Percentiles rank a stretch among this genome's conserved stretches.
phyloP scores from a whole-genome alignment of 1,140 invertebrate genomes.

The Coenobita brevimanus region DNA sequence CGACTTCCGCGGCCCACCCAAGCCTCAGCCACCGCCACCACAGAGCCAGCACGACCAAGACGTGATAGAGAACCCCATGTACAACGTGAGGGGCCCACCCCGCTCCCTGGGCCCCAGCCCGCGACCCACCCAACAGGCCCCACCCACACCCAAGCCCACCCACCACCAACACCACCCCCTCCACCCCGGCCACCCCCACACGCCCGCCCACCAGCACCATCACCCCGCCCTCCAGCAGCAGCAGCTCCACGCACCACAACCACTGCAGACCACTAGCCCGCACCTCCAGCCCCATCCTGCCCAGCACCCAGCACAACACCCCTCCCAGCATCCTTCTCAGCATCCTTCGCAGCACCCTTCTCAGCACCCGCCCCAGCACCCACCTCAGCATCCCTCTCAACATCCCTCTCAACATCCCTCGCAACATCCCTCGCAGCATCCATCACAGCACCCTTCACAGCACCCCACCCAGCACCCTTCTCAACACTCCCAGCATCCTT shows the following conservation, averaged over 20 bases:
- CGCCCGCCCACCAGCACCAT: neutral
- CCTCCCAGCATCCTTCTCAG: neutral
- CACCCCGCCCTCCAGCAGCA: slow-evolving; percentile 46
- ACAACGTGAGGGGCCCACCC: slow-evolving; percentile 64
- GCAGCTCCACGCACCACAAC: slow-evolving; percentile 36
- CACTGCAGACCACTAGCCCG: slow-evolving; percentile 18
- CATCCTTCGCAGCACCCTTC: neutral
- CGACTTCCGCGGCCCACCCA: slow-evolving; percentile 64
- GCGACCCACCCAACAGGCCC: slow-evolving; percentile 35
- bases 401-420: neutral
- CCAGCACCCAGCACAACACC: slow-evolving; percentile 5
- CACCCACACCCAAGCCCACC: slow-evolving; percentile 59
- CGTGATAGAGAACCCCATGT: slow-evolving; percentile 69
- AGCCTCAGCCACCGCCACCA: slow-evolving; percentile 42
- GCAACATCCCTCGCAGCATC: neutral
- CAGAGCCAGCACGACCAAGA: slow-evolving; percentile 65
- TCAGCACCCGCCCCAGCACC: neutral
- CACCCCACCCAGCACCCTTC: neutral
- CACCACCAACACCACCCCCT: slow-evolving; percentile 59
- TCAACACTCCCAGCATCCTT: slow-evolving; percentile 6
- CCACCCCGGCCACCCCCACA: slow-evolving; percentile 47
- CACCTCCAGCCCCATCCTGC: slow-evolving; percentile 51
- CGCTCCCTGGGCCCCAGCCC: slow-evolving; percentile 35
- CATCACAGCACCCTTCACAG: neutral
- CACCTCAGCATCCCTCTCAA: neutral